Conservation (phyloP, 30 jellyfish, hydroid and myxozoan genomes). For the Hydra vulgaris region DNA sequence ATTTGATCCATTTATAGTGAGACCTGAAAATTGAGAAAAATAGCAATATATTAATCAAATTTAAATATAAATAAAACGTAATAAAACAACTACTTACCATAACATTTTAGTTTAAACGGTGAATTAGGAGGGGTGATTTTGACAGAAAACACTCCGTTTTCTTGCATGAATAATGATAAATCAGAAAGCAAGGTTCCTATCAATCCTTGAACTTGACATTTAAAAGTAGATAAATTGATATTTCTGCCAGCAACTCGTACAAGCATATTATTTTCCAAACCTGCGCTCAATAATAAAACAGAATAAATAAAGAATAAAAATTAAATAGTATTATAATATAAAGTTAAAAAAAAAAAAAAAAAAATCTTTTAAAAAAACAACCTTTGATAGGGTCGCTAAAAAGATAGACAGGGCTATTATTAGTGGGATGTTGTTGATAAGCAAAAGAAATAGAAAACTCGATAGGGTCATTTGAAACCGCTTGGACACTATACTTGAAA, state of each 20-base stretch:
- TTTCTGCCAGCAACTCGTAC: neutral
- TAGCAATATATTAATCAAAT: no score
- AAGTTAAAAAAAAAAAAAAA: no score
- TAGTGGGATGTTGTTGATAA: neutral
- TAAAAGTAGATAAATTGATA: neutral
- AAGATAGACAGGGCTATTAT: neutral
- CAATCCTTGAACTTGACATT: neutral
- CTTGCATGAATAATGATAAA: neutral
- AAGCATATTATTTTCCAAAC: neutral
- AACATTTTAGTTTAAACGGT: neutral
- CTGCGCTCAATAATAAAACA: neutral
- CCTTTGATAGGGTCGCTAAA: conserved; percentile 5
- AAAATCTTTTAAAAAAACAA: neutral
- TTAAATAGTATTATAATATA: no score
- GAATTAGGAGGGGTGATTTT: neutral
- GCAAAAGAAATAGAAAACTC: neutral
- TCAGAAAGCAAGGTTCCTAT: neutral
- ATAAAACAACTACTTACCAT: neutral
- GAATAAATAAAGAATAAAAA: no score
- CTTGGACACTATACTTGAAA: neutral
- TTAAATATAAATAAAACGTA: neutral
- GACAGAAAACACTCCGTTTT: neutral
- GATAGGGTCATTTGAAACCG: neutral
- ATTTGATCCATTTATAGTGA: conserved; percentile 26
- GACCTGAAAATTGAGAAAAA: neutral